Conservation (phyloP, 2,797 vertebrate species). For the Eulemur coronatus region DNA sequence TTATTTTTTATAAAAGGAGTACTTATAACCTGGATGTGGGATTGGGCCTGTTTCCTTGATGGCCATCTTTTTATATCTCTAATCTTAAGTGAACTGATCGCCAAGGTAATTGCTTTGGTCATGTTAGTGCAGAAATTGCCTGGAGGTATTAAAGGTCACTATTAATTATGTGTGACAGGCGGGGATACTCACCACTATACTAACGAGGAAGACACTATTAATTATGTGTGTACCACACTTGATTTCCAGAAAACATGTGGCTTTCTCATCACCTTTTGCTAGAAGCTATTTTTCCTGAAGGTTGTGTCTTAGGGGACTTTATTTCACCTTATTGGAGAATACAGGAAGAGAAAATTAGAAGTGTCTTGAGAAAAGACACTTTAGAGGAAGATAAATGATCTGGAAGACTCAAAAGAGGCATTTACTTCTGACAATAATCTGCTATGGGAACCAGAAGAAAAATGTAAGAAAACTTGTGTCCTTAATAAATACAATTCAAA, state of each 20-base stretch:
- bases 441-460: conserved; percentile 18
- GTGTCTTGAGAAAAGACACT: conserved; percentile 2
- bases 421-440: conserved; percentile 2
- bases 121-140: background rate
- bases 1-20: background rate
- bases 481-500: background rate
- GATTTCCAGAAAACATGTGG: conserved; percentile 1
- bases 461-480: background rate
- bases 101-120: background rate
- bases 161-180: background rate
- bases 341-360: conserved; percentile 34
- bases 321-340: conserved; percentile 38
- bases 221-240: background rate
- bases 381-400: conserved; percentile 31
- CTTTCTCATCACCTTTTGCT: background rate
- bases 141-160: background rate
- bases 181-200: too few species aligned
- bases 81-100: background rate
- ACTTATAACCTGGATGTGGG: background rate
- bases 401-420: background rate
- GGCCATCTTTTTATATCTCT: background rate
- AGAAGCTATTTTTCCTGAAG: background rate
- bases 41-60: background rate
- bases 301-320: background rate
- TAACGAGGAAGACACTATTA: too few species aligned